Conservation (phyloP, 1,140 invertebrate species). For the Panagrolaimus sp. region DNA sequence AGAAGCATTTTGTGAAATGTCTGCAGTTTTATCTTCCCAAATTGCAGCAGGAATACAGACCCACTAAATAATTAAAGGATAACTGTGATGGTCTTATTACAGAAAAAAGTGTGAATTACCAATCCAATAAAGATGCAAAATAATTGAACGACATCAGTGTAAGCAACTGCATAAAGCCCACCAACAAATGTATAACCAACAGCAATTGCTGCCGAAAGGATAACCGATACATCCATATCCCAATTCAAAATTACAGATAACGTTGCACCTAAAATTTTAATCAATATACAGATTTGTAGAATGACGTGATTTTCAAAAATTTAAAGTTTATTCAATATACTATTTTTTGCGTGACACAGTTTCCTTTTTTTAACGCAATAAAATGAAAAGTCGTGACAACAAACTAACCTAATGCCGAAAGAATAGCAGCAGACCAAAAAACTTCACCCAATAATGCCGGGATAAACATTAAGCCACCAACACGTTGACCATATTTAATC, state of each 20-base stretch:
- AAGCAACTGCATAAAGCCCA: constrained; percentile 92
- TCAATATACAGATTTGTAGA: background rate
- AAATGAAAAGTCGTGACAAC: constrained; percentile 7
- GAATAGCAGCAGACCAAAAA: constrained; percentile 91
- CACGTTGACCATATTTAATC: constrained; percentile 85
- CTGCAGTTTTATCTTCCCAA: constrained; percentile 71
- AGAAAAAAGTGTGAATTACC: constrained; percentile 61
- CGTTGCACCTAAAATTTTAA: constrained; percentile 71
- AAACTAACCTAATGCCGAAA: constrained; percentile 76
- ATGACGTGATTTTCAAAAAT: constrained; percentile 18
- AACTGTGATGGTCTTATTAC: background rate
- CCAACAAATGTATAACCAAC: constrained; percentile 95
- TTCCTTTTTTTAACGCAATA: no score
- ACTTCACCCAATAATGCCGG: constrained; percentile 93
- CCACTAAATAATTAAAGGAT: constrained; percentile 66
- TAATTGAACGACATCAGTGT: constrained; percentile 95
- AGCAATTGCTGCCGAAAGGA: constrained; percentile 87
- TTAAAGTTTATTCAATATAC: background rate
- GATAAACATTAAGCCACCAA: constrained; percentile 90
- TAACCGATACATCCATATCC: constrained; percentile 79
- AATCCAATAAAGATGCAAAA: constrained; percentile 96
- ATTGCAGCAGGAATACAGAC: constrained; percentile 94
- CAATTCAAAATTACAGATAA: constrained; percentile 91
- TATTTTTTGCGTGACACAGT: background rate
- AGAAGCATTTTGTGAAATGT: constrained; percentile 50